phyloP scores from a whole-genome alignment of 2,888 invertebrate species.

The Ormyrus rosae region DNA sequence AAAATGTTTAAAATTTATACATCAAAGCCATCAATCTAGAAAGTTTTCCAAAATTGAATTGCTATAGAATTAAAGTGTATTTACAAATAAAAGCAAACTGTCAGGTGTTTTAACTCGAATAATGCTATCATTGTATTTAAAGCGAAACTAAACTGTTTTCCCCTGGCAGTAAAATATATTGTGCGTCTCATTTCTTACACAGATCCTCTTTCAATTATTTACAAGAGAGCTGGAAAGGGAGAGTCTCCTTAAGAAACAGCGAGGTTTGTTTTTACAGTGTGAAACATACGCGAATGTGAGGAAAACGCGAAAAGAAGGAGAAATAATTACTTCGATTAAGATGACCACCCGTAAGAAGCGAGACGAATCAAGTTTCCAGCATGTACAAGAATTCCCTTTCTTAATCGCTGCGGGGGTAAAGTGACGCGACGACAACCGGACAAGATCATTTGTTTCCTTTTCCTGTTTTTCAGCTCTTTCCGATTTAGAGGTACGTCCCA shows the following conservation, averaged over 20 bases:
- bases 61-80: no score
- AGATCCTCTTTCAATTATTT: constrained; percentile 15
- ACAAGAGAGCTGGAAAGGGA: constrained; percentile 6
- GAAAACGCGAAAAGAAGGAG: constrained; percentile 27
- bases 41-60: no score
- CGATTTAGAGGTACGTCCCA: constrained; percentile 12
- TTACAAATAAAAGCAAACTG: no score
- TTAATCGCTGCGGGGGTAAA: constrained; percentile 22
- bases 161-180: neutral
- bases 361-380: constrained; percentile 41
- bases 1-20: no score
- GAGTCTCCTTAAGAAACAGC: constrained; percentile 4
- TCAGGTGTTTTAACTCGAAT: no score
- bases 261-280: constrained; percentile 18
- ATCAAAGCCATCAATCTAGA: no score
- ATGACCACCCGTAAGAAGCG: constrained; percentile 49
- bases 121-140: no score
- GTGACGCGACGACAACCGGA: constrained; percentile 34
- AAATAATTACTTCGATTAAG: constrained; percentile 52
- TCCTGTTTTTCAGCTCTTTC: constrained; percentile 12
- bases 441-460: constrained; percentile 41
- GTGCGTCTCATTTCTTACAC: neutral
- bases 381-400: constrained; percentile 10
- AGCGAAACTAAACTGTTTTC: no score
- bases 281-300: constrained; percentile 4